Percentiles rank a stretch among this genome's conserved stretches.
These are phyloP conservation scores for Aurelia sp. DNA, from an alignment of 30 jellyfish, hydroid and myxozoan genomes.

Conservation along the genomic window DNA sequence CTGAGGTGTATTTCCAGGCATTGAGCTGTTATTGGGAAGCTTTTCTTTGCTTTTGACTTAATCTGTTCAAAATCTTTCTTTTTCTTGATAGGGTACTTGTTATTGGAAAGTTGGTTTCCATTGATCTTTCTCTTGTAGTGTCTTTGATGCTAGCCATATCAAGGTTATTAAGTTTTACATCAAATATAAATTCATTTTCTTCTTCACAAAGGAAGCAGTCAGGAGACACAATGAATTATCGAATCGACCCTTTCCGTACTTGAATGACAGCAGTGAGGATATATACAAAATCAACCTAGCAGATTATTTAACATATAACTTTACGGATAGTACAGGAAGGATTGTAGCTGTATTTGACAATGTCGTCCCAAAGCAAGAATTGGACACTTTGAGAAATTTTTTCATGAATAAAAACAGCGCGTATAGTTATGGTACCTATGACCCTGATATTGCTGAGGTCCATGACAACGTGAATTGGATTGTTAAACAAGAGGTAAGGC, in stretches of 20 bases:
- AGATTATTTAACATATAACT: conserved; percentile 56
- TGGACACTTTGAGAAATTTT: conserved; percentile 47
- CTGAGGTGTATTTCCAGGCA: too few species aligned
- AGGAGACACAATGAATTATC: not conserved
- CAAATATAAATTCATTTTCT: not conserved
- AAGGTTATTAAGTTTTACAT: not conserved
- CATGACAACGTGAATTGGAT: conserved; percentile 85
- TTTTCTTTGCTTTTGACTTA: too few species aligned
- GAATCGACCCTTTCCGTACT: conserved; percentile 39
- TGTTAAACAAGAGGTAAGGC: conserved; percentile 41
- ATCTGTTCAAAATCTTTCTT: too few species aligned
- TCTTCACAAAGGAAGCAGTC: conserved; percentile 2
- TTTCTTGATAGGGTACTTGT: too few species aligned
- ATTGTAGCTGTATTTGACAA: conserved; percentile 74
- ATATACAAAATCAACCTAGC: conserved; percentile 46
- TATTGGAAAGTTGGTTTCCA: too few species aligned
- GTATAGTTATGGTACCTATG: conserved; percentile 54
- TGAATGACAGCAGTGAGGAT: conserved; percentile 44
- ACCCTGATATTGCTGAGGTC: conserved; percentile 38
- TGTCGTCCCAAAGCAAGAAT: conserved; percentile 72
- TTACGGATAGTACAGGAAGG: conserved; percentile 51
- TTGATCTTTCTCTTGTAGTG: too few species aligned
- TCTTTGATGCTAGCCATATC: too few species aligned
- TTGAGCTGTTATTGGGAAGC: too few species aligned
- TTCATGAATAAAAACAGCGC: conserved; percentile 52